phyloP scores from a whole-genome alignment of 1,140 invertebrate species.

The Ridgeia piscesae region DNA sequence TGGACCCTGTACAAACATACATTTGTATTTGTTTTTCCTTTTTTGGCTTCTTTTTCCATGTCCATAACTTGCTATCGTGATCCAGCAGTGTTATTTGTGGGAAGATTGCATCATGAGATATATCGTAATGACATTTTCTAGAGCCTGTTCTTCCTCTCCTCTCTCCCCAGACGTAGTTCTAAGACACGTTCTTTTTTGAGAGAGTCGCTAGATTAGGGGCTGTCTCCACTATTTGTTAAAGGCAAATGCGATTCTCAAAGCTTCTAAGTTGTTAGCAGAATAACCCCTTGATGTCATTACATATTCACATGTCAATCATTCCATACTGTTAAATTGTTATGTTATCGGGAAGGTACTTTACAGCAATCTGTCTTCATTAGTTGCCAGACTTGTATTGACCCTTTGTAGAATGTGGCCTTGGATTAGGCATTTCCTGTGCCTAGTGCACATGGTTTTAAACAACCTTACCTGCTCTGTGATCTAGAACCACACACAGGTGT shows the following conservation, averaged over 20 bases:
- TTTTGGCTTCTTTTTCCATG: too few relatives aligned
- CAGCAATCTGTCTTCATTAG: not conserved
- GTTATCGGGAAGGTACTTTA: not conserved
- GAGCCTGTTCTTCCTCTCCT: not conserved
- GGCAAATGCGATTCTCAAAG: not conserved
- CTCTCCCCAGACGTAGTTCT: not conserved
- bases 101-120: not conserved
- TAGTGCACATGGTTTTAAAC: too few relatives aligned
- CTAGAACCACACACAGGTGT: too few relatives aligned
- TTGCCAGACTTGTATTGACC: not conserved
- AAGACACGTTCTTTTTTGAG: not conserved
- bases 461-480: too few relatives aligned
- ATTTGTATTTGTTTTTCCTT: too few relatives aligned
- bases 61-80: not conserved
- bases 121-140: not conserved
- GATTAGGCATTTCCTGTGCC: not conserved
- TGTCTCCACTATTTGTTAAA: not conserved
- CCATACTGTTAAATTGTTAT: not conserved
- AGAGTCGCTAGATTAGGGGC: not conserved
- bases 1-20: too few relatives aligned
- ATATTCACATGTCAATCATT: not conserved
- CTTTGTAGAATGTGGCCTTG: not conserved
- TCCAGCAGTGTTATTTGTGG: not conserved
- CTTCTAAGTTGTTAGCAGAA: not conserved
- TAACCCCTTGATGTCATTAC: not conserved